Evolutionary conservation across 2,888 invertebrate species (phyloP), one percentile per base, ranked within the genome.

Genomic region (Drosophila testacea): DNA sequence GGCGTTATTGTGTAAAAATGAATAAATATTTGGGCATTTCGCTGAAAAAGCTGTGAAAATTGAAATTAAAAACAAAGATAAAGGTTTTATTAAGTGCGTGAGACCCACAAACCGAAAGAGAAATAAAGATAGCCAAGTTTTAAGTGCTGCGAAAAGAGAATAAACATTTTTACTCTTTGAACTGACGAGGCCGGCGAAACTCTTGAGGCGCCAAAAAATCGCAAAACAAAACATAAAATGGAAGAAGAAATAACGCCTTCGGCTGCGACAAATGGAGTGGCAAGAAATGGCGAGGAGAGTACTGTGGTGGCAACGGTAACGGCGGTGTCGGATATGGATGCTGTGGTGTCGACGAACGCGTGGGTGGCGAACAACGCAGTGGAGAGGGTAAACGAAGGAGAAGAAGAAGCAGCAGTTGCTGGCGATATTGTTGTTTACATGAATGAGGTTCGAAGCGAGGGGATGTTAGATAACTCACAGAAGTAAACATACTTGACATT

Each of bases 1-100:
- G 83, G 83, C 83, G 77, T 68, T 79, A 68, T 76, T 71, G 62
- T 76, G 56, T 69, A 61, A 76, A 80, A 79, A 56, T 55, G 46
- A 10, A 50, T 36, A 60, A 67, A 60, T 54, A 50, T 48, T 65
- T 57, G 44, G 42, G 38, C n/a, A 22, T 39, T 55, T 16, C 7
- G 28, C 32, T 47, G n/a, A 50, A 54, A 68, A 64, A 52, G 36
- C n/a, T 32, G 38, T 60, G 11, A 47, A 60, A 50, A 44, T 38
- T 27, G 9, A 27, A 55, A 36, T 55, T 50, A 27, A 10, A 27
- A 9, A 4, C 11, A 1, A 28, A 1, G 32, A 4, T 22, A n/a
- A 42, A 39, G 11, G 11, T 48, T 34, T 11, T 6, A 34, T 5
- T 0, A 32, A 46, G 27, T 42, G 55, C 34, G 9, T 7, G 3